Conservation (phyloP, 1,140 invertebrate genomes). For the Drosophila repleta region DNA sequence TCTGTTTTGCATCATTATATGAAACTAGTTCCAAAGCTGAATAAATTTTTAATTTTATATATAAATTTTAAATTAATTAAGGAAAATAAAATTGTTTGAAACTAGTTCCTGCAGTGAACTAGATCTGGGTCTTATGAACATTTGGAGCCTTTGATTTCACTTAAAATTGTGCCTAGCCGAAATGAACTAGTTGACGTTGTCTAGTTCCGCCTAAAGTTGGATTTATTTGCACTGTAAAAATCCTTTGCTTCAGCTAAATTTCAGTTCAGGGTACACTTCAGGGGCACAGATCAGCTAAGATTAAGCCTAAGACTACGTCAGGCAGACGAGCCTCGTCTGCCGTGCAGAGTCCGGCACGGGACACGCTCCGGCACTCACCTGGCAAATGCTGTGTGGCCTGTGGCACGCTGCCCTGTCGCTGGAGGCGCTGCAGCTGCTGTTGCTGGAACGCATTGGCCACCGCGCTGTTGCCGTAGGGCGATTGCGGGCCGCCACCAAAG, state of each 20-base stretch:
- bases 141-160: neutral
- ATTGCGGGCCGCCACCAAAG: slow-evolving; percentile 81
- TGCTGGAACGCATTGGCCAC: slow-evolving; percentile 67
- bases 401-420: slow-evolving; percentile 87
- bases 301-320: neutral
- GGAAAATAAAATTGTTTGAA: too few relatives aligned
- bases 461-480: slow-evolving; percentile 83
- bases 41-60: too few relatives aligned
- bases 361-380: slow-evolving; percentile 84
- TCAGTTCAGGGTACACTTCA: neutral
- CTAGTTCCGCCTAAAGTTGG: slow-evolving; percentile 7
- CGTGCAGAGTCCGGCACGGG: neutral
- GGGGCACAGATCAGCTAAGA: neutral
- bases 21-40: too few relatives aligned
- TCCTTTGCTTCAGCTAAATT: neutral
- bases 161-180: neutral
- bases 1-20: too few relatives aligned
- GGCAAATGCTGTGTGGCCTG: slow-evolving; percentile 88
- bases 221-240: neutral
- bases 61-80: too few relatives aligned
- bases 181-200: neutral
- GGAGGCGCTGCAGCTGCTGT: slow-evolving; percentile 85
- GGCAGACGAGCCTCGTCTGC: neutral
- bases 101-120: too few relatives aligned
- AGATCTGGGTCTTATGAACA: too few relatives aligned